Conservation (phyloP, 2,113 vertebrate species). For the Alectura lathami region DNA sequence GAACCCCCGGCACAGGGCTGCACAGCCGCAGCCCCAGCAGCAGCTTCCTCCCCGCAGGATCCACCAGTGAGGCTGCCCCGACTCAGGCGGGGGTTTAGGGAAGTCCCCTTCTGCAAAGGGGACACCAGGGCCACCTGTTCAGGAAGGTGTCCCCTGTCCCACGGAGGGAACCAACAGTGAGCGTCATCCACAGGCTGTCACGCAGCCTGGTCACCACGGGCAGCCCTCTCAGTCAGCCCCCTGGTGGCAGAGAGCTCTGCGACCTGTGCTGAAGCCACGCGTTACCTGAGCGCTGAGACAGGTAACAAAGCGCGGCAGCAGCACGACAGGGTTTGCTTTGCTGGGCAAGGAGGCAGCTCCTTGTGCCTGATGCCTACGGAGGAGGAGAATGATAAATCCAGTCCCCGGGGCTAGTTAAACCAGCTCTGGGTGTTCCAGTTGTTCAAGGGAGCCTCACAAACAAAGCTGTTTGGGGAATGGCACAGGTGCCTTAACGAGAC, state of each 20-base stretch:
- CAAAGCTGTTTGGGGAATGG: not conserved
- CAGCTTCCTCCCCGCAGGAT: not conserved
- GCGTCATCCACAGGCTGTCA: not conserved
- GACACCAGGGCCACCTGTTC: not conserved
- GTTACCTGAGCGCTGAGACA: fast-evolving
- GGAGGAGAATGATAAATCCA: not conserved
- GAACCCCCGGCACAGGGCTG: too few species aligned
- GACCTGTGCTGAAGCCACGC: fast-evolving
- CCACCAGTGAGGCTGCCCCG: not conserved
- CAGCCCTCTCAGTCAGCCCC: not conserved
- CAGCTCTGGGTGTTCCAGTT: not conserved
- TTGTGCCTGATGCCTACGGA: not conserved
- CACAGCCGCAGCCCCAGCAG: not conserved
- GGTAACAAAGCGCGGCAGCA: not conserved
- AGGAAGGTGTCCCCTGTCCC: not conserved
- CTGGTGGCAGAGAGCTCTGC: fast-evolving
- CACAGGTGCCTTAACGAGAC: not conserved
- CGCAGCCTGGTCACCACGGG: not conserved
- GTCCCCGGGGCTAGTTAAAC: not conserved
- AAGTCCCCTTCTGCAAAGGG: not conserved
- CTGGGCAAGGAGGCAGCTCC: not conserved
- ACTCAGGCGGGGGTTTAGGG: not conserved
- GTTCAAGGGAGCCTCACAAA: conserved; percentile 18
- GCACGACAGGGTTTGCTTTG: not conserved
- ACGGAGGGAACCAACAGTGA: not conserved